Evolutionary conservation across 2,888 invertebrate genomes (phyloP).

Genomic region (Andricus curvator): DNA sequence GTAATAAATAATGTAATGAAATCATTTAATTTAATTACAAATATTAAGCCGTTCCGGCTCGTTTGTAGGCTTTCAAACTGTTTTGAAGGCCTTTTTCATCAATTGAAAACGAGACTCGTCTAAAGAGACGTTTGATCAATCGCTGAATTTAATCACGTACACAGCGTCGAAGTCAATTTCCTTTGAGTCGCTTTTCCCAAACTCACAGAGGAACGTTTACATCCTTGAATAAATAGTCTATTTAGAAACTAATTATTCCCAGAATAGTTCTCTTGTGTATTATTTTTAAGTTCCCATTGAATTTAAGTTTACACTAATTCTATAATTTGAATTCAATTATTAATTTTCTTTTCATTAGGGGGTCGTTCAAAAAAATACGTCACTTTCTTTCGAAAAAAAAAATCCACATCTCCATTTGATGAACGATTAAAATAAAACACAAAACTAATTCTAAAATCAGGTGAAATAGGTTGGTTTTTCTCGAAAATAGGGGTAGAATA

Average conservation of each 20-base stretch:
- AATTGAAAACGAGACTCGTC: constrained; percentile 33
- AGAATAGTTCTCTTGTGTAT: neutral
- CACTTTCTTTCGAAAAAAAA: too few species aligned
- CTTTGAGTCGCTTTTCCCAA: constrained; percentile 17
- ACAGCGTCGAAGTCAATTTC: constrained; percentile 27
- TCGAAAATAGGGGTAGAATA: too few species aligned
- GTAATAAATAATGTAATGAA: too few species aligned
- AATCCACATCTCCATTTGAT: too few species aligned
- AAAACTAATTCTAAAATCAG: too few species aligned
- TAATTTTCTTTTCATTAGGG: too few species aligned
- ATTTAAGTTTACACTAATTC: neutral
- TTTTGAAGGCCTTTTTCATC: constrained; percentile 18
- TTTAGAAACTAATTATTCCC: neutral
- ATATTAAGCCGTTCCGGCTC: neutral
- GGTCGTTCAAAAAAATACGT: too few species aligned
- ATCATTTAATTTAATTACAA: neutral
- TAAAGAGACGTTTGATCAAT: constrained; percentile 36
- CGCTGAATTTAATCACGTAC: constrained; percentile 37
- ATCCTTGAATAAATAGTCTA: constrained; percentile 2
- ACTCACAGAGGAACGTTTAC: constrained; percentile 5
- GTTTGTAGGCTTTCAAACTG: constrained; percentile 6
- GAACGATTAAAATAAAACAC: too few species aligned
- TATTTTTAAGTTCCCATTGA: neutral
- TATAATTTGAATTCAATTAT: too few species aligned
- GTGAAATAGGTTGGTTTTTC: too few species aligned